These are phyloP conservation scores for Channa maculata DNA, from an alignment of 2,113 vertebrate genomes.

Conservation along the genomic window DNA sequence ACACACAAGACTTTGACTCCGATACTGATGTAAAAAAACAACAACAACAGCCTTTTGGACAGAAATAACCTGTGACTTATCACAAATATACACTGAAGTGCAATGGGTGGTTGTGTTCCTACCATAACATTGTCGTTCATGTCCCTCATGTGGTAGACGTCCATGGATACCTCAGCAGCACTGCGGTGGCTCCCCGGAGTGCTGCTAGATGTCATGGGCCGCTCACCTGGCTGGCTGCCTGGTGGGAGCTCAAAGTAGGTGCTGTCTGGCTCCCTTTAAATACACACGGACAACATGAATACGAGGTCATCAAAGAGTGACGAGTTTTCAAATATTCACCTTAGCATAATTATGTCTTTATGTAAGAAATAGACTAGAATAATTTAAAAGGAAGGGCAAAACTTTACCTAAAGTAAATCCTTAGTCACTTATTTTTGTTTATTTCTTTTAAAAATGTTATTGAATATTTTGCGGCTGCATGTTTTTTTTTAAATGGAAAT, in stretches of 20 bases:
- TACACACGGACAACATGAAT: constrained; percentile 2
- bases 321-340: not conserved
- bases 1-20: not conserved
- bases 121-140: constrained; percentile 92
- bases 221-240: constrained; percentile 77
- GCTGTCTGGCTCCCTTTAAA: constrained; percentile 93
- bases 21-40: not conserved
- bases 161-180: constrained; percentile 87
- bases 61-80: not conserved
- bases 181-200: constrained; percentile 73
- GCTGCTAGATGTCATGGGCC: constrained; percentile 67
- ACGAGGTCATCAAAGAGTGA: not conserved
- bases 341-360: not conserved
- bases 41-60: not conserved
- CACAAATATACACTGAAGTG: not conserved
- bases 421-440: not conserved
- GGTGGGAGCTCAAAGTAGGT: constrained; percentile 95
- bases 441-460: not conserved
- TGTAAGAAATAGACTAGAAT: not conserved
- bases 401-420: not conserved
- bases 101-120: constrained; percentile 55
- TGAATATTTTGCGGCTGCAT: not conserved
- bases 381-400: not conserved
- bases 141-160: constrained; percentile 92
- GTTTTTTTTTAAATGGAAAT: not conserved